Evolutionary conservation across 2,888 invertebrate species (phyloP), one percentile per base, ranked within the genome.

Genomic region (Penaeus monodon): DNA sequence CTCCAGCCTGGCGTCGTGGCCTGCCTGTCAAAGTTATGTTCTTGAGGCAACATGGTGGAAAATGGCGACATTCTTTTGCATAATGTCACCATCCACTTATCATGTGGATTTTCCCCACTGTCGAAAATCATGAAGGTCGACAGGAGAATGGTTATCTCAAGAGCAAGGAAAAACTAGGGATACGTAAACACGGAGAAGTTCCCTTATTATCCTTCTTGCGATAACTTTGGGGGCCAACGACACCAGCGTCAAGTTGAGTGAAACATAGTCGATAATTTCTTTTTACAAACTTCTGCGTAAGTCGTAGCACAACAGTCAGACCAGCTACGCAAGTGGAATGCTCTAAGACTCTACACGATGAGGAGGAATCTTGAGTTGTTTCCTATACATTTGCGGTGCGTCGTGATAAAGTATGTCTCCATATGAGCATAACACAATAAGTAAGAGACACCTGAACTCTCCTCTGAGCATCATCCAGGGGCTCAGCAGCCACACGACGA

Each of bases 341-440:
- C 82, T 82, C 73, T 57, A 82, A 82, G 82, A 82, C 82, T 77
- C 77, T n/a, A 82, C 70, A 70, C 49, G 66, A 44, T 49, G 49
- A n/a, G 24, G 49, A 73, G 82, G 63, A 73, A 73, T 63, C 63
- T 70, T 33, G 49, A 73, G 49, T 73, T 24, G 49, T 73, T 33
- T 33, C 70, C 49, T 73, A 44, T n/a, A n/a, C 44, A 68, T 33
- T 68, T 22, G 38, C 14, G 17, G 17, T 70, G 20, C 38, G 65
- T 81, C 27, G 44, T 68, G 27, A 12, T 49, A 44, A 70, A 82
- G 70, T 29, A 24, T 24, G 73, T 57, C n/a, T 44, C 33, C 82
- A 24, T 29, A 17, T 73, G 33, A 70, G n/a, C 49, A 49, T 44
- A 81, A 70, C n/a, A 70, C 81, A 68, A 63, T 68, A 63, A 49